phyloP scores from a whole-genome alignment of 2,113 vertebrate species.

The Datnioides undecimradiatus region DNA sequence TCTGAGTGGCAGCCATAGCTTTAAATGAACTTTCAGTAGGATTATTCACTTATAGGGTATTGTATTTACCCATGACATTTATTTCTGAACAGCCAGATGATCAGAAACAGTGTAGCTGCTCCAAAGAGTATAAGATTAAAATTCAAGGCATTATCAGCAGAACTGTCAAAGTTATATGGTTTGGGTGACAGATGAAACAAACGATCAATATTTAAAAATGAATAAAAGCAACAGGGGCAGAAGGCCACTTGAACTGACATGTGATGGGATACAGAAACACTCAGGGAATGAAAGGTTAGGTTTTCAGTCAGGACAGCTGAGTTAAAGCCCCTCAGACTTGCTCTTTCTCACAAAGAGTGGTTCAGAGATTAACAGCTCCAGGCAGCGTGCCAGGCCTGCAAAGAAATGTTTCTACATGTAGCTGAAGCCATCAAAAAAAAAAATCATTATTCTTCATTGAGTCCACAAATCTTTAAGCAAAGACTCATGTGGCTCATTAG shows the following conservation, averaged over 20 bases:
- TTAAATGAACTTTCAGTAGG: background rate
- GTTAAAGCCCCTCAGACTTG: constrained; percentile 34
- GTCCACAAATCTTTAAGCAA: background rate
- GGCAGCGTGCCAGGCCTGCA: background rate
- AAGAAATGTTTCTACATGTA: constrained; percentile 30
- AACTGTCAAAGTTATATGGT: background rate
- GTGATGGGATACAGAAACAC: background rate
- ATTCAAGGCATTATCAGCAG: background rate
- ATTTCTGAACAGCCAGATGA: background rate
- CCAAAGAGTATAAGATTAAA: background rate
- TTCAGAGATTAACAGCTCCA: constrained; percentile 24
- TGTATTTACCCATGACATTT: background rate
- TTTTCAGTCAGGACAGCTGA: constrained; percentile 29
- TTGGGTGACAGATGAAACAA: background rate
- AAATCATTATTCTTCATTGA: background rate
- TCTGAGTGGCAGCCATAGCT: background rate
- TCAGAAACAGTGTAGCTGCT: background rate
- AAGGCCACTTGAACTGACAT: background rate
- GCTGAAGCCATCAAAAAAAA: constrained; percentile 14
- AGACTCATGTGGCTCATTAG: background rate
- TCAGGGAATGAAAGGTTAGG: background rate
- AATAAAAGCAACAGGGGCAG: no score
- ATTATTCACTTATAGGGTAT: background rate
- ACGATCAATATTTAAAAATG: background rate
- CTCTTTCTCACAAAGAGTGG: constrained; percentile 18